Base-by-base conservation (phyloP, 2,113 vertebrate genomes). In the Orycteropus afer region DNA sequence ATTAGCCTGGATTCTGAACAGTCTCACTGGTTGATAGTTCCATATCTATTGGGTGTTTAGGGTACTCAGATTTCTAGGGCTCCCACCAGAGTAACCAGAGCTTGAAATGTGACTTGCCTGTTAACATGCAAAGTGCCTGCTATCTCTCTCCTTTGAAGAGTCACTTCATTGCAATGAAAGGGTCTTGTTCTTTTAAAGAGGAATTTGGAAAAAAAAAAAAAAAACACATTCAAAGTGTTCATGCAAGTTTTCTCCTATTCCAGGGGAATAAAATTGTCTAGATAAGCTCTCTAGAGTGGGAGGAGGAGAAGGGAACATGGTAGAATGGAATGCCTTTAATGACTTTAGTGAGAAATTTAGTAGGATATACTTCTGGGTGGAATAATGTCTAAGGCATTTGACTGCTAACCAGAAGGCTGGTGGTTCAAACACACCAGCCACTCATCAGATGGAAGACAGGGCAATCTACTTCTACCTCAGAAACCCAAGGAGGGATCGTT, bases 1-100 rank as follows among this genome's bases (percentile, higher is more conserved):
- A 73, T 90, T 49, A 29, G 20, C 10, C 15, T 63, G 37, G 37
- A 69, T 80, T 69, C 8, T 8, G 83, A 82, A 22, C 8, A 82
- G 37, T 7, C 34, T 82, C 0, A 0, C 20, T 77, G 27, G 17
- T 3, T 74, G 22, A 61, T 10, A 32, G 15, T 8, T 51, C 73
- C 22, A 32, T 86, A 0, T 49, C 27, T 55, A 2, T 11, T 91
- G 65, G 15, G 22, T 2, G 14, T 1, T 15, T 47, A 10, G 49
- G 51, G 3, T 0, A 3, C 51, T 45, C 1, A 32, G 45, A 42
- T 9, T 17, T 40, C 23, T 0, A 4, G 7, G 3, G 5, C 1
- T 82, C 91, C 42, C 4, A 49, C 51, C 49, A 47, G 15, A 88
- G 34, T 12, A 77, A 34, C 65, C 22, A 77, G 47, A 81, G 40